Conservation (phyloP, 2,113 vertebrate genomes). For the Falcunculus frontatus region DNA sequence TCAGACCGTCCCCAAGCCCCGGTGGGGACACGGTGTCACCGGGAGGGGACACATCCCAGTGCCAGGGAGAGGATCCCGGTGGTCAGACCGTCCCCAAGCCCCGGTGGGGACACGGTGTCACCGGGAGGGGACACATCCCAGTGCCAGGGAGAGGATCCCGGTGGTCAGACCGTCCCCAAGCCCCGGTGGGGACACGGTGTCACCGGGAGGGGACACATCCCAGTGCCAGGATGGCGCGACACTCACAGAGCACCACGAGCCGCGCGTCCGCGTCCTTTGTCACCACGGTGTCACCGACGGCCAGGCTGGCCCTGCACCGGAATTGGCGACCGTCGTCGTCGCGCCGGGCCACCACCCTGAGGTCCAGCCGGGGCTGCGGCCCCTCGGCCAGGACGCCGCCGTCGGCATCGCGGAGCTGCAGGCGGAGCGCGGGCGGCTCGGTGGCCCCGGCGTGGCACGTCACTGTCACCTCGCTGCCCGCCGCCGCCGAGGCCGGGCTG, state of each 20-base stretch:
- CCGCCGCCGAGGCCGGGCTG: accelerated
- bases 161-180: too few relatives aligned
- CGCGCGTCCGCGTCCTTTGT: background rate
- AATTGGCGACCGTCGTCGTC: background rate
- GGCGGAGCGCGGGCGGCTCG: background rate
- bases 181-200: too few relatives aligned
- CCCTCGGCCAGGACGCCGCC: background rate
- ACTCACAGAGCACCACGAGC: background rate
- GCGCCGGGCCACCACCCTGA: background rate
- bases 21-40: too few relatives aligned
- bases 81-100: too few relatives aligned
- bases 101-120: too few relatives aligned
- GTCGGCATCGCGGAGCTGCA: background rate
- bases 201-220: too few relatives aligned
- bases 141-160: too few relatives aligned
- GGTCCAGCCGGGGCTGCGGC: background rate
- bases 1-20: too few relatives aligned
- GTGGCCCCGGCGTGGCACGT: accelerated
- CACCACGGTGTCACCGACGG: accelerated
- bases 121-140: too few relatives aligned
- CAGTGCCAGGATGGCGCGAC: background rate
- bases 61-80: too few relatives aligned
- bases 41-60: too few relatives aligned
- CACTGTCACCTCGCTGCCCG: background rate
- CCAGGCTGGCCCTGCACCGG: background rate